Conservation (phyloP, 1,140 invertebrate genomes). For the Papilio polyxenes region DNA sequence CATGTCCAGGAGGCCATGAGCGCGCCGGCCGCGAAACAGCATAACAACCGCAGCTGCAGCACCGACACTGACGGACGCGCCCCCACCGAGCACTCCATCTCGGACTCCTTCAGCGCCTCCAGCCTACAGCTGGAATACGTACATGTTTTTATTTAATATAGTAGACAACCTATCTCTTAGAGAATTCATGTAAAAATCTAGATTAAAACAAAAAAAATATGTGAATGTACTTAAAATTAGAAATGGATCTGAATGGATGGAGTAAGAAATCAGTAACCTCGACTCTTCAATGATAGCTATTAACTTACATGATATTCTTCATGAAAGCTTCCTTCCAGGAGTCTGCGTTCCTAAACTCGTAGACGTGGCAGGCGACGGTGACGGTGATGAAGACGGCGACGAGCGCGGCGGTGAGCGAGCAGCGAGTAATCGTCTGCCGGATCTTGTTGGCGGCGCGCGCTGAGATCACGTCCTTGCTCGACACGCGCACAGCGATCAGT, state of each 20-base stretch:
- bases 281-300: too few species aligned
- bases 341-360: conserved; percentile 87
- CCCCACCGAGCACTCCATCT: conserved; percentile 82
- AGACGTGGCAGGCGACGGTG: conserved; percentile 90
- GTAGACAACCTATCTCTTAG: background rate
- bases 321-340: conserved; percentile 88
- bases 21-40: conserved; percentile 90
- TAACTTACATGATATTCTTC: conserved; percentile 90
- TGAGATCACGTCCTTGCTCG: conserved; percentile 90
- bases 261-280: too few species aligned
- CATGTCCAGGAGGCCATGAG: conserved; percentile 97
- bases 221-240: too few species aligned
- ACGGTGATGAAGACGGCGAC: conserved; percentile 88
- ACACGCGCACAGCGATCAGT: conserved; percentile 88
- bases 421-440: conserved; percentile 89
- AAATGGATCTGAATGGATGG: too few species aligned
- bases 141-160: background rate
- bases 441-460: conserved; percentile 91
- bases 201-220: too few species aligned
- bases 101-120: conserved; percentile 61
- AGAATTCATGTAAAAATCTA: too few species aligned
- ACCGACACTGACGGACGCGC: conserved; percentile 89
- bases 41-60: conserved; percentile 89
- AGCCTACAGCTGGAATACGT: conserved; percentile 61
- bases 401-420: conserved; percentile 88